Evolutionary conservation across 2,888 invertebrate genomes (phyloP).

Genomic region (Lasioglossum marginatum): DNA sequence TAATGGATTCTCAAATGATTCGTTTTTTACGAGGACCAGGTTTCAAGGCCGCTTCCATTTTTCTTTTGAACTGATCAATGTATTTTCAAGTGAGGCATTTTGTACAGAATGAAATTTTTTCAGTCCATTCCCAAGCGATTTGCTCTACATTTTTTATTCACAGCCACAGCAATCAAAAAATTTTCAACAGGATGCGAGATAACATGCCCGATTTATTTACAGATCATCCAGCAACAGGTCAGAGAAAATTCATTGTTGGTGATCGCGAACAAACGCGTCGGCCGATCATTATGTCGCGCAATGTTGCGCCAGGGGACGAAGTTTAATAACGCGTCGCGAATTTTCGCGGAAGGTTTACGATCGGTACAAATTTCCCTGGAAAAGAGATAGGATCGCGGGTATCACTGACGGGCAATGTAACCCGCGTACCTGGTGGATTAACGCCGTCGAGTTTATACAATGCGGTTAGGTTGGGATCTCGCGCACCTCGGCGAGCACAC

Average conservation of each 20-base stretch:
- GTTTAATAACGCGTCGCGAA: conserved; percentile 34
- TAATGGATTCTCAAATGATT: too few species aligned
- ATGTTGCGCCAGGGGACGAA: background rate
- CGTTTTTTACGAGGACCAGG: too few species aligned
- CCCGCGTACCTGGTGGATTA: conserved; percentile 3
- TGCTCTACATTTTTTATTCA: too few species aligned
- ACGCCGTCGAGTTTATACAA: background rate
- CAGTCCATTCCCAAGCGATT: too few species aligned
- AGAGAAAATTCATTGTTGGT: background rate
- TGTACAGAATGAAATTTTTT: too few species aligned
- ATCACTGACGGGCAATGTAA: conserved; percentile 31
- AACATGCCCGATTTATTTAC: too few species aligned
- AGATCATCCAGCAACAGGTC: background rate
- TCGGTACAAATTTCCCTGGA: conserved; percentile 43
- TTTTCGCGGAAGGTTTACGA: conserved; percentile 42
- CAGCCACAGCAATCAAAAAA: too few species aligned
- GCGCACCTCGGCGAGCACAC: conserved; percentile 19
- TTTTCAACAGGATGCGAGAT: too few species aligned
- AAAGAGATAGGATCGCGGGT: conserved; percentile 47
- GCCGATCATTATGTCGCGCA: conserved; percentile 4
- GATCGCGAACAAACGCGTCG: background rate
- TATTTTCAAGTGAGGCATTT: too few species aligned
- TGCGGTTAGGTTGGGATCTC: background rate
- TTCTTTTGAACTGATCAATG: too few species aligned
- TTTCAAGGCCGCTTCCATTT: too few species aligned